These are phyloP conservation scores for Osmoderma eremita DNA, from an alignment of 2,888 invertebrate genomes.

Conservation along the genomic window DNA sequence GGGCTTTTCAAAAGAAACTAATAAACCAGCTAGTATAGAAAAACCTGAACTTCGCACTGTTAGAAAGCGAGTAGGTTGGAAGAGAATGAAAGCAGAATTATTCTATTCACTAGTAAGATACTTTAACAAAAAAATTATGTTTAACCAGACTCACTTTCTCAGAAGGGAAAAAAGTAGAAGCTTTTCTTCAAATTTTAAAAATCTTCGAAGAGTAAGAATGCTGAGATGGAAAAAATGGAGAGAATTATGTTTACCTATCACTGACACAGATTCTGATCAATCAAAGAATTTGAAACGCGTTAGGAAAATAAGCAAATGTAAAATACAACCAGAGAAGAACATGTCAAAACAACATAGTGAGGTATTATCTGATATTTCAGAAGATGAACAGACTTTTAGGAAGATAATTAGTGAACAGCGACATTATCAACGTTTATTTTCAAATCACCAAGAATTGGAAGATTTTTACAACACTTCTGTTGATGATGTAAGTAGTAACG, in stretches of 20 bases:
- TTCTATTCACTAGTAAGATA: constrained; percentile 3
- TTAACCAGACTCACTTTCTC: background rate
- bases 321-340: constrained; percentile 5
- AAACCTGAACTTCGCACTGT: background rate
- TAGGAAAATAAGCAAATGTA: constrained; percentile 9
- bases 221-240: constrained; percentile 31
- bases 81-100: constrained; percentile 25
- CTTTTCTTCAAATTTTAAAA: constrained; percentile 21
- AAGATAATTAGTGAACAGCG: constrained; percentile 13
- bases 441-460: constrained; percentile 7
- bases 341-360: background rate
- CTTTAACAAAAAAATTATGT: constrained; percentile 9
- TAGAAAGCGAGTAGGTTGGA: background rate
- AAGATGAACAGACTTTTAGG: constrained; percentile 10
- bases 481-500: background rate
- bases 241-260: constrained; percentile 20
- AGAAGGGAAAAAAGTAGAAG: background rate
- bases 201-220: constrained; percentile 24
- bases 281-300: constrained; percentile 4
- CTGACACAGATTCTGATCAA: constrained; percentile 36
- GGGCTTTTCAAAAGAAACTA: background rate
- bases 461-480: constrained; percentile 20
- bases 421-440: constrained; percentile 16
- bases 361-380: constrained; percentile 1
- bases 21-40: background rate